A percentile compares a stretch with the other conserved stretches of the same genome.
phyloP scores from a whole-genome alignment of 2,888 invertebrate species.

The Amorpha juglandis region DNA sequence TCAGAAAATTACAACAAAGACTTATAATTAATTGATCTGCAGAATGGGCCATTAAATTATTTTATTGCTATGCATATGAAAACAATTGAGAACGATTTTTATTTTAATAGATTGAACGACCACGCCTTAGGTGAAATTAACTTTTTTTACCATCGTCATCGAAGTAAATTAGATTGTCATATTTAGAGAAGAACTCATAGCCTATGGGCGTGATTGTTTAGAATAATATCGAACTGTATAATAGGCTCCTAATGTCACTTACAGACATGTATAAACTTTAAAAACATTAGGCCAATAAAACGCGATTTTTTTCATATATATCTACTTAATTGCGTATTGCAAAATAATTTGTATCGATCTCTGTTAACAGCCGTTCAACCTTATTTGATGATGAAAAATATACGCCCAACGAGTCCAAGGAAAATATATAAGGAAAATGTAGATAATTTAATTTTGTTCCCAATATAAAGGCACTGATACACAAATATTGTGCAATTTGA shows the following conservation, averaged over 20 bases:
- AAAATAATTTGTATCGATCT: too few relatives aligned
- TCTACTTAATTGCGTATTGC: too few relatives aligned
- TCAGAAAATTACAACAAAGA: background rate
- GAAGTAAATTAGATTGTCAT: too few relatives aligned
- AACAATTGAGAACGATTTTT: background rate
- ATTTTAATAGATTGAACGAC: background rate
- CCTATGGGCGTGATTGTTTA: too few relatives aligned
- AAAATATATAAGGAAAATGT: conserved; percentile 45
- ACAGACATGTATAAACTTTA: too few relatives aligned
- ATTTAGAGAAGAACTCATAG: background rate
- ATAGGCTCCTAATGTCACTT: too few relatives aligned
- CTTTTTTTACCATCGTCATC: background rate
- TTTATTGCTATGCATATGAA: conserved; percentile 25
- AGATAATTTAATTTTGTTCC: conserved; percentile 50
- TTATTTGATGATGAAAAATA: conserved; percentile 42
- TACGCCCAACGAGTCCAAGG: conserved; percentile 34
- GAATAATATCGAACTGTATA: too few relatives aligned
- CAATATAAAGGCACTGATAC: conserved; percentile 10
- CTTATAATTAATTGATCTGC: conserved; percentile 13
- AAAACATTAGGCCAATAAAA: too few relatives aligned
- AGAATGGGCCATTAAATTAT: conserved; percentile 19
- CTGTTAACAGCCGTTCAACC: too few relatives aligned
- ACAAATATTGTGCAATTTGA: background rate
- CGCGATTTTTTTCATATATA: too few relatives aligned
- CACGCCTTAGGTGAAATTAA: background rate